Percentiles rank a stretch among this genome's conserved stretches.
These are phyloP conservation scores for Morus bassanus DNA, from an alignment of 2,797 vertebrate species.

Conservation along the genomic window DNA sequence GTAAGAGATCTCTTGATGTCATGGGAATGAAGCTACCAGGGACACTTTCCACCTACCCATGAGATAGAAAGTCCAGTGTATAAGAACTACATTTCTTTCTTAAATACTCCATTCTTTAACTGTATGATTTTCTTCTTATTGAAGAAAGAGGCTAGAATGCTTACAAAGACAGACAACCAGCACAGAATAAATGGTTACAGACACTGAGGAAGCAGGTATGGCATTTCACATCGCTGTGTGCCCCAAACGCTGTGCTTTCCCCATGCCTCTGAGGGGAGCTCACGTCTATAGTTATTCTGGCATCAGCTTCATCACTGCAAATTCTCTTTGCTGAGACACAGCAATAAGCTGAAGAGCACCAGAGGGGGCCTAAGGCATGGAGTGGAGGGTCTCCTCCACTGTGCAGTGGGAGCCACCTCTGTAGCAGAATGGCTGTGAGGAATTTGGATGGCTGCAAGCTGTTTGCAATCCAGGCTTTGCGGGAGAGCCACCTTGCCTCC, in stretches of 20 bases:
- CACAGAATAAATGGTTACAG: background rate
- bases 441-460: background rate
- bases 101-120: background rate
- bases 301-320: background rate
- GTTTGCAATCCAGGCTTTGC: background rate
- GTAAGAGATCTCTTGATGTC: background rate
- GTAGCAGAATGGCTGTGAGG: background rate
- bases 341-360: background rate
- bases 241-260: background rate
- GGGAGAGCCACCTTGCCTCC: background rate
- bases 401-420: background rate
- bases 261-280: background rate
- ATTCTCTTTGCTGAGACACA: background rate
- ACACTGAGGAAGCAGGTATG: background rate
- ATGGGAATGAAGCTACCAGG: background rate
- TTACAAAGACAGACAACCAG: background rate
- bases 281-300: background rate
- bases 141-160: background rate
- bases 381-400: background rate
- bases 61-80: background rate
- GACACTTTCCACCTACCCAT: background rate
- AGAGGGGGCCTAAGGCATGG: background rate
- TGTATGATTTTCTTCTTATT: background rate
- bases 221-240: background rate
- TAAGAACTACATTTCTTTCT: background rate